Evolutionary conservation across 2,888 invertebrate genomes (phyloP).

Genomic region (Acholoe squamosa): DNA sequence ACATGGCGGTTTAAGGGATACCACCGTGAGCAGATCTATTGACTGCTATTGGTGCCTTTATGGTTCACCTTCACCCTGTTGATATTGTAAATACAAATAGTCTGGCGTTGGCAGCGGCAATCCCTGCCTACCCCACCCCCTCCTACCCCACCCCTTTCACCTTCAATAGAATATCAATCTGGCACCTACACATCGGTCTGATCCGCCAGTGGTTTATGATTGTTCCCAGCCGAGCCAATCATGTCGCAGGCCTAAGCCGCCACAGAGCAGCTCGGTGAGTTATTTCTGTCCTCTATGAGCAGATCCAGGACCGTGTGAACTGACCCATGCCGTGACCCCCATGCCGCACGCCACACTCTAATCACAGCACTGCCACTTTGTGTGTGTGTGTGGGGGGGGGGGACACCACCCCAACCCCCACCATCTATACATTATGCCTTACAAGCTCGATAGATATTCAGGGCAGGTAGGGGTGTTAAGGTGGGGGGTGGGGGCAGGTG

Average conservation of each 20-base stretch:
- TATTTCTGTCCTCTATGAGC: neutral
- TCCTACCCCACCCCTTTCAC: neutral
- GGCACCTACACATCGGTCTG: neutral
- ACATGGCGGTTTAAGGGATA: too few species aligned
- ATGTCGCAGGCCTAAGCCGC: neutral
- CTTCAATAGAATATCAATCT: neutral
- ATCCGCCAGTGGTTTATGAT: constrained; percentile 6
- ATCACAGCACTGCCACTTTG: neutral
- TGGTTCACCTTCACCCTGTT: too few species aligned
- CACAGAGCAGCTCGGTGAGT: neutral
- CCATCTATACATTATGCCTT: too few species aligned
- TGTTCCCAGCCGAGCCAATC: neutral
- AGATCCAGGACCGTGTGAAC: neutral
- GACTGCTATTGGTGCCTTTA: too few species aligned
- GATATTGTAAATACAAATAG: too few species aligned
- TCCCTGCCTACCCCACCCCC: neutral
- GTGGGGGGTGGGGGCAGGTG: too few species aligned
- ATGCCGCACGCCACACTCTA: neutral
- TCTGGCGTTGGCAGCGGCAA: too few species aligned
- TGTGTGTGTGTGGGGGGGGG: neutral
- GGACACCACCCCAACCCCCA: too few species aligned
- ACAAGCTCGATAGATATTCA: too few species aligned
- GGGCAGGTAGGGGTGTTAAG: too few species aligned
- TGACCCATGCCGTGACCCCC: neutral
- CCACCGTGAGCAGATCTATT: too few species aligned